Evolutionary conservation across 2,113 vertebrate species (phyloP).

Genomic region (Malurus melanocephalus): DNA sequence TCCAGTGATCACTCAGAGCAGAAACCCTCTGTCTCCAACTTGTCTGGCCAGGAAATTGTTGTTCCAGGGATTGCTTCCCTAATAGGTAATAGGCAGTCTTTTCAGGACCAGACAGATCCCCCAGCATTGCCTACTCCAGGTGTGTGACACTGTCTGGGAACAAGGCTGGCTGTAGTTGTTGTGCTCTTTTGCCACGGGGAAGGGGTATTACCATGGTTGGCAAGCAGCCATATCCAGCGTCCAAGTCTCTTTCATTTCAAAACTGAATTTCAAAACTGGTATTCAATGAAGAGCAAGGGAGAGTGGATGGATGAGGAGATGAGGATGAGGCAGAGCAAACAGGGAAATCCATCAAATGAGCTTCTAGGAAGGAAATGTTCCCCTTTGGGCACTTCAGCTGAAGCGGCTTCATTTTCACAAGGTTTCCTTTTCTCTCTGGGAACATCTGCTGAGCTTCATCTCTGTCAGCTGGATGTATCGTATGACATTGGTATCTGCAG

Average conservation of each 20-base stretch:
- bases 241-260: conserved; percentile 39
- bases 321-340: conserved; percentile 53
- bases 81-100: background rate
- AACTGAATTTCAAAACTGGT: conserved; percentile 21
- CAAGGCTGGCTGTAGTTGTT: conserved; percentile 42
- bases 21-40: background rate
- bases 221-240: conserved; percentile 25
- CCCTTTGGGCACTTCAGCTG: conserved; percentile 29
- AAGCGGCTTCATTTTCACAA: conserved; percentile 70
- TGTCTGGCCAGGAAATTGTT: background rate
- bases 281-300: conserved; percentile 35
- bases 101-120: conserved; percentile 12
- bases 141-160: conserved; percentile 23
- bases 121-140: conserved; percentile 4
- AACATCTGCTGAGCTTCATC: conserved; percentile 95
- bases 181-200: conserved; percentile 34
- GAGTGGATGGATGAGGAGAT: conserved; percentile 7
- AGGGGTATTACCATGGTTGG: conserved; percentile 1
- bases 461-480: conserved; percentile 98
- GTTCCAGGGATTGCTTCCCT: background rate
- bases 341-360: conserved; percentile 53
- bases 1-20: background rate
- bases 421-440: conserved; percentile 91
- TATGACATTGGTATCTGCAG: conserved; percentile 94
- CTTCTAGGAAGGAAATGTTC: conserved; percentile 45